phyloP scores from a whole-genome alignment of 2,113 vertebrate species.

The Brachyhypopomus occidentalis region DNA sequence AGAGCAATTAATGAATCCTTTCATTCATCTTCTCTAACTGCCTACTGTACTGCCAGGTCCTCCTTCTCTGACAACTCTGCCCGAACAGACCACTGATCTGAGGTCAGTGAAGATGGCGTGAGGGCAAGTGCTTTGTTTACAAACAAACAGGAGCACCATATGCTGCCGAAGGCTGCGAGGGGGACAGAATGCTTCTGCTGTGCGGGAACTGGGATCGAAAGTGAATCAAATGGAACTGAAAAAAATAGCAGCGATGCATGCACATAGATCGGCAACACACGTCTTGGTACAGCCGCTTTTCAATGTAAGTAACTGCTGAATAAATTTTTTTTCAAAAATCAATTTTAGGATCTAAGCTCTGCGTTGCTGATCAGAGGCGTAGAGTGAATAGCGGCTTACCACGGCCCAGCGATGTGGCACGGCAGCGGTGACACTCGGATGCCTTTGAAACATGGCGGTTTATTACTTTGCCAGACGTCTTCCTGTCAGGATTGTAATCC shows the following conservation, averaged over 20 bases:
- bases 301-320: not conserved
- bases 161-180: constrained; percentile 1
- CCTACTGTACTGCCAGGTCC: not conserved
- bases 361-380: constrained; percentile 33
- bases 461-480: too few relatives aligned
- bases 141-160: constrained; percentile 5
- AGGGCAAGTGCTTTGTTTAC: constrained; percentile 5
- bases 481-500: too few relatives aligned
- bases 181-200: too few relatives aligned
- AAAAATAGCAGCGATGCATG: not conserved
- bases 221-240: not conserved
- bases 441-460: too few relatives aligned
- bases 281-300: not conserved
- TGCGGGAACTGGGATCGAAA: not conserved
- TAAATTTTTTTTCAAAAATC: constrained; percentile 20
- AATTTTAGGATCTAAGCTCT: constrained; percentile 67
- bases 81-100: not conserved
- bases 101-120: not conserved
- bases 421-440: too few relatives aligned
- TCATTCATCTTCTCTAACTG: too few relatives aligned
- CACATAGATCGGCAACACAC: not conserved
- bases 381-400: too few relatives aligned
- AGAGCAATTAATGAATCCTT: too few relatives aligned
- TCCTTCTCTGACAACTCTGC: not conserved
- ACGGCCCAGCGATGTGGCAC: too few relatives aligned